These are phyloP conservation scores for Semaprochilodus insignis DNA, from an alignment of 2,797 vertebrate genomes.

Conservation along the genomic window DNA sequence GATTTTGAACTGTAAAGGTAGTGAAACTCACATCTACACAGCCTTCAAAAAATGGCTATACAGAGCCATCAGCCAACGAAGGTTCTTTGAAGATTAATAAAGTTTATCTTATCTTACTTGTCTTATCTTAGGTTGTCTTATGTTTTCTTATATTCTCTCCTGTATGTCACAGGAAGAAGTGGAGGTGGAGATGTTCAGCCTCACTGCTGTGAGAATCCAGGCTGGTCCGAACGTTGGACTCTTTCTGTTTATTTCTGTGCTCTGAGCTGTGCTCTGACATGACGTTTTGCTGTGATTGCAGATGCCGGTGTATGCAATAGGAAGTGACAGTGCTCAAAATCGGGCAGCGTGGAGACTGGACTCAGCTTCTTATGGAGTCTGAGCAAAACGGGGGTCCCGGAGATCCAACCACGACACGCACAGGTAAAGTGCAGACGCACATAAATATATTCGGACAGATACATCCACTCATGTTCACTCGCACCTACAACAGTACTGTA, in stretches of 20 bases:
- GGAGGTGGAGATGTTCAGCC: conserved; percentile 72
- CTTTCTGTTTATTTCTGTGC: background rate
- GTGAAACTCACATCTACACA: too few relatives aligned
- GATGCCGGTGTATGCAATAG: conserved; percentile 79
- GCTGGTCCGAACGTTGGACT: conserved; percentile 71
- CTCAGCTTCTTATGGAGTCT: conserved; percentile 77
- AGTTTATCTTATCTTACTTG: too few relatives aligned
- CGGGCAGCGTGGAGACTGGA: conserved; percentile 68
- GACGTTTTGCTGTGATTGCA: conserved; percentile 49
- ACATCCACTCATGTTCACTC: background rate
- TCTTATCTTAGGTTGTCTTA: background rate
- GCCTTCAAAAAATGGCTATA: too few relatives aligned
- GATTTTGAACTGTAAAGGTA: too few relatives aligned
- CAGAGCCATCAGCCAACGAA: too few relatives aligned
- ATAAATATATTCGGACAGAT: background rate
- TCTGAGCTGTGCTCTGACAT: background rate
- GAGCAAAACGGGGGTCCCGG: conserved; percentile 74
- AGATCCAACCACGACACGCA: conserved; percentile 70
- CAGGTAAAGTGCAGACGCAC: conserved; percentile 60
- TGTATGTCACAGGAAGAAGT: conserved; percentile 71
- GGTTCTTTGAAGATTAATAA: too few relatives aligned
- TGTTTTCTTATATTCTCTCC: background rate
- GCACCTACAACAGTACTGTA: too few relatives aligned
- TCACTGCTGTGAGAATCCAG: conserved; percentile 73
- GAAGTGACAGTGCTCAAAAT: conserved; percentile 71